phyloP scores from a whole-genome alignment of 1,140 invertebrate species.

The Papilio polytes region DNA sequence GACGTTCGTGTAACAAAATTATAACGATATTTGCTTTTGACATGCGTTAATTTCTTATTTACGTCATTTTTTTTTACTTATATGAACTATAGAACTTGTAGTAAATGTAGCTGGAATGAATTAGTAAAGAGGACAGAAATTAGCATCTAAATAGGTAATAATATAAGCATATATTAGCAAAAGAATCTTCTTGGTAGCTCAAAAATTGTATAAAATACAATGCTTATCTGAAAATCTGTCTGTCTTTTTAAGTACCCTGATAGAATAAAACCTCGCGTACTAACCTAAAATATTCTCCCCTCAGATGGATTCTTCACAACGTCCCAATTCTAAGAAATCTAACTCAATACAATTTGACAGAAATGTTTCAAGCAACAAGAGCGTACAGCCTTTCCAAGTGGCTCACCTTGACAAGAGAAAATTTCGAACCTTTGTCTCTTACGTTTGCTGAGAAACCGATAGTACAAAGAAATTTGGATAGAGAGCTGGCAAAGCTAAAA shows the following conservation, averaged over 20 bases:
- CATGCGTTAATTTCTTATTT: background rate
- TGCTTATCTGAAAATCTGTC: background rate
- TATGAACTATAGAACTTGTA: background rate
- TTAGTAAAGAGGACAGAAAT: background rate
- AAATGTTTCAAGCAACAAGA: constrained; percentile 56
- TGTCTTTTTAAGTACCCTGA: background rate
- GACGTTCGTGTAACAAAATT: background rate
- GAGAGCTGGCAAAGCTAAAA: constrained; percentile 47
- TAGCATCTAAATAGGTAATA: background rate
- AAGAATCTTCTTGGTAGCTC: background rate
- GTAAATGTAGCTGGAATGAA: background rate
- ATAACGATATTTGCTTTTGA: too few relatives aligned
- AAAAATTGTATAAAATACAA: background rate
- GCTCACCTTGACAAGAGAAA: constrained; percentile 53
- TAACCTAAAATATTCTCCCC: constrained; percentile 38
- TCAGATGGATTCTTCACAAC: constrained; percentile 64
- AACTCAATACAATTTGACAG: constrained; percentile 44
- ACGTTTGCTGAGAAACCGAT: constrained; percentile 42
- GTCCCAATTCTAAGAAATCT: constrained; percentile 51
- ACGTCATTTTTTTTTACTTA: background rate
- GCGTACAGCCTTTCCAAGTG: constrained; percentile 52
- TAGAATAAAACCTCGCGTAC: background rate
- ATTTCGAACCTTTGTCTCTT: constrained; percentile 24
- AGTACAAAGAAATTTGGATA: constrained; percentile 50
- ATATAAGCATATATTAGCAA: background rate